phyloP scores from a whole-genome alignment of 1,140 invertebrate species.

The Fopius arisanus region DNA sequence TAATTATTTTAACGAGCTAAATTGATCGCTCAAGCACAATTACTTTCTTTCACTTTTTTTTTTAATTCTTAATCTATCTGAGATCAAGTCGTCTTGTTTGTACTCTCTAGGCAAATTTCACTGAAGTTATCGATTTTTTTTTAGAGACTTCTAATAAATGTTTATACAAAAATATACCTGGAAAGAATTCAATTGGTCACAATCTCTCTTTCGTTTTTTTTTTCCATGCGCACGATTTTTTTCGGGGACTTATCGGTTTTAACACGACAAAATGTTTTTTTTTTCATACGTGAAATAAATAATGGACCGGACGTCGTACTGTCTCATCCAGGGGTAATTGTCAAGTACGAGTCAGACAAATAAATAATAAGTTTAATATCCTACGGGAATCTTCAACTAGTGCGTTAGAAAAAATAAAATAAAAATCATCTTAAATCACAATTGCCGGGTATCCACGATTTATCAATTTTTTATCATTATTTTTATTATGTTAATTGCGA shows the following conservation, averaged over 20 bases:
- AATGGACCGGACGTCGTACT: background rate
- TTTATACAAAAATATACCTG: conserved; percentile 21
- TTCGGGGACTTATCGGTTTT: background rate
- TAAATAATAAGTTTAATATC: background rate
- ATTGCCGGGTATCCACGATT: background rate
- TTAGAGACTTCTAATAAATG: conserved; percentile 16
- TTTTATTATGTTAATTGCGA: too few relatives aligned
- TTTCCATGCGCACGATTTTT: background rate
- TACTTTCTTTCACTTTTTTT: conserved; percentile 9
- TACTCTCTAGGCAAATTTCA: conserved; percentile 53
- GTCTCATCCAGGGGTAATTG: background rate
- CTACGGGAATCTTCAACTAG: background rate
- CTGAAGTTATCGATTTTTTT: conserved; percentile 36
- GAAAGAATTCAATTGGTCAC: conserved; percentile 30
- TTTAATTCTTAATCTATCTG: conserved; percentile 43
- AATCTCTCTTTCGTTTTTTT: background rate
- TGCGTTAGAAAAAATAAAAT: background rate
- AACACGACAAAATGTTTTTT: background rate
- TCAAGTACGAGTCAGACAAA: background rate
- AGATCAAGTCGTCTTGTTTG: conserved; percentile 57
- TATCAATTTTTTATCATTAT: too few relatives aligned
- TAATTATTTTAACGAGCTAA: background rate
- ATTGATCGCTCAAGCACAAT: background rate
- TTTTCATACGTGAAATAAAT: background rate
- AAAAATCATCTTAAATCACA: conserved; percentile 14